Evolutionary conservation across 2,888 invertebrate species (phyloP).

Genomic region (Oxytorus armatus): DNA sequence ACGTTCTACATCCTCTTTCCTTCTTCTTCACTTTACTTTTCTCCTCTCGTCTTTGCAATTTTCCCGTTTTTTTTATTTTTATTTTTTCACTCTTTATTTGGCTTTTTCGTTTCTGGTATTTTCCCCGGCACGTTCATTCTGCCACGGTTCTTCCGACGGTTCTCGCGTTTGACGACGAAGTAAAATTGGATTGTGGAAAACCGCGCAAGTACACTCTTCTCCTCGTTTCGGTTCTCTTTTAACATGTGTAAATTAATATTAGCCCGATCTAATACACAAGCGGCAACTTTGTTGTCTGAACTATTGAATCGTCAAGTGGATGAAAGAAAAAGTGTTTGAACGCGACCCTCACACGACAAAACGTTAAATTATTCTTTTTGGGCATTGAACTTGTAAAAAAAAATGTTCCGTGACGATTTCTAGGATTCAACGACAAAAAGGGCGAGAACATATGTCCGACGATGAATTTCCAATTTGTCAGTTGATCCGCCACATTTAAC

Average conservation of each 20-base stretch:
- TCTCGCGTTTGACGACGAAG: conserved; percentile 50
- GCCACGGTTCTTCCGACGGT: conserved; percentile 20
- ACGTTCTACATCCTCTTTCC: conserved; percentile 7
- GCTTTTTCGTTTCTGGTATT: too few relatives aligned
- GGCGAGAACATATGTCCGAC: too few relatives aligned
- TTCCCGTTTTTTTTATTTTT: conserved; percentile 1
- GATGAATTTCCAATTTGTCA: too few relatives aligned
- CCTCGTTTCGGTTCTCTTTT: conserved; percentile 7
- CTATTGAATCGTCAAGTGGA: too few relatives aligned
- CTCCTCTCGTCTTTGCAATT: background rate
- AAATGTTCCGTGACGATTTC: too few relatives aligned
- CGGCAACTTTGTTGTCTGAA: too few relatives aligned
- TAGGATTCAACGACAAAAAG: too few relatives aligned
- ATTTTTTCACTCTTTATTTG: conserved; percentile 15
- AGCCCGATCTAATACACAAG: background rate
- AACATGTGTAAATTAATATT: conserved; percentile 16
- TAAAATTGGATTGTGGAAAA: conserved; percentile 64
- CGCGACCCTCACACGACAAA: too few relatives aligned
- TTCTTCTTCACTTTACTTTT: background rate
- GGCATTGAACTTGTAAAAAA: too few relatives aligned
- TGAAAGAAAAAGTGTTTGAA: too few relatives aligned
- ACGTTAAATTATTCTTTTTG: too few relatives aligned
- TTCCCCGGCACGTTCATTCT: conserved; percentile 11
- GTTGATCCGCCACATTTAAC: too few relatives aligned
- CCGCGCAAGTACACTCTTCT: conserved; percentile 21